Base-by-base conservation (phyloP, 2,888 invertebrate species). In the Agrotis segetum region DNA sequence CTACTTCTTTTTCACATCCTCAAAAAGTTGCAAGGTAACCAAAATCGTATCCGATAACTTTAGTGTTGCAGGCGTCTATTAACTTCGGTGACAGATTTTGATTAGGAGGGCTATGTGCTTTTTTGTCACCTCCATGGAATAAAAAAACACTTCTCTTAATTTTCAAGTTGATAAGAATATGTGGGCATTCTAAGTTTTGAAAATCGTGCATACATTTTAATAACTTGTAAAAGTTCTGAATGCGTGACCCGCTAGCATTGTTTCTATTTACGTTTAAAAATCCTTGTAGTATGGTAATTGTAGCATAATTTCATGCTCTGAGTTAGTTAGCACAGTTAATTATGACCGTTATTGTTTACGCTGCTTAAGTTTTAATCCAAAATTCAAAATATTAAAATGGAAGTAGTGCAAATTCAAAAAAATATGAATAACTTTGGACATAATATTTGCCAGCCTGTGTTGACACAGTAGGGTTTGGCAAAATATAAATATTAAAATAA, bases 131-230 rank as follows among this genome's bases (percentile, higher is more conserved):
- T 40, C 7, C 7, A 7, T 34, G 34, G 7, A 29, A 29, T 29
- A 29, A 1, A 9, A 55, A 53, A 29, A 11, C 16, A 9, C 16
- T 55, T 14, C 9, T 24, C 3, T 16, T 3, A 21, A 4, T 55
- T 17, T 55, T 55, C 29, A 29, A 29, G 6, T 3, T 34, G 34
- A 34, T 34, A 34, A 5, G 6, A 34, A 34, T n/a, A n/a, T 34
- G 5, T 6, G 1, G 4, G 1, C 7, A 34, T 34, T 7, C 5
- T 4, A 17, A 29, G 6, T 34, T 53, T 53, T 16, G 4, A 47
- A 40, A 6, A 68, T 50, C 61, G 19, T 21, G 24, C 11, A 55
- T 79, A 17, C 19, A 58, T 61, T 69, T 46, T 29, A 58, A 11
- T 29, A 58, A 11, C 13, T 50, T 29, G 9, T 52, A 61, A 53